Conservation (phyloP, 2,113 vertebrate species). For the Mirza zaza region DNA sequence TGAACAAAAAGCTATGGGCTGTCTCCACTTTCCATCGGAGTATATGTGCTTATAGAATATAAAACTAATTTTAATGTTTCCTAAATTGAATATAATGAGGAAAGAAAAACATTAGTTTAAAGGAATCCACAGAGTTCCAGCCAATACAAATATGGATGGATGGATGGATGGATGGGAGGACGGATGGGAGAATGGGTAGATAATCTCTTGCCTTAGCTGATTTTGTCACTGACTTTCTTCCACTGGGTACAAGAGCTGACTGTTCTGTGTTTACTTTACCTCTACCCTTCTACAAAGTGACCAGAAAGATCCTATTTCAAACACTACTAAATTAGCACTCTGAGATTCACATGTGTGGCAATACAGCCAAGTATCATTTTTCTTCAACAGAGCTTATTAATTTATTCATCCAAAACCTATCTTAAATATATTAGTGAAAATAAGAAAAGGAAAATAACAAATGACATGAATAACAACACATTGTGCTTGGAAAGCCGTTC, state of each 20-base stretch:
- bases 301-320: neutral
- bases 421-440: constrained; percentile 43
- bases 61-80: constrained; percentile 7
- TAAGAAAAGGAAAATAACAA: constrained; percentile 49
- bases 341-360: neutral
- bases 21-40: neutral
- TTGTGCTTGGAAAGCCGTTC: neutral
- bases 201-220: neutral
- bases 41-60: neutral
- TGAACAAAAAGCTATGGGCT: neutral
- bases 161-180: neutral
- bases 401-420: constrained; percentile 23
- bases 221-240: neutral
- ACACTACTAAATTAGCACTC: neutral
- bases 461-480: neutral
- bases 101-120: neutral
- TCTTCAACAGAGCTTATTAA: constrained; percentile 45
- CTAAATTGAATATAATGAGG: neutral
- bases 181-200: neutral
- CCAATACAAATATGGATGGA: neutral
- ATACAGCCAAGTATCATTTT: neutral
- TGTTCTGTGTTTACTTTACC: neutral
- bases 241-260: neutral
- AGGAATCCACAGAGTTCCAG: neutral
- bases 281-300: neutral